A percentile compares a stretch with the other conserved stretches of the same genome.
Evolutionary conservation across 2,113 vertebrate genomes (phyloP).

Genomic region (Carassius carassius): DNA sequence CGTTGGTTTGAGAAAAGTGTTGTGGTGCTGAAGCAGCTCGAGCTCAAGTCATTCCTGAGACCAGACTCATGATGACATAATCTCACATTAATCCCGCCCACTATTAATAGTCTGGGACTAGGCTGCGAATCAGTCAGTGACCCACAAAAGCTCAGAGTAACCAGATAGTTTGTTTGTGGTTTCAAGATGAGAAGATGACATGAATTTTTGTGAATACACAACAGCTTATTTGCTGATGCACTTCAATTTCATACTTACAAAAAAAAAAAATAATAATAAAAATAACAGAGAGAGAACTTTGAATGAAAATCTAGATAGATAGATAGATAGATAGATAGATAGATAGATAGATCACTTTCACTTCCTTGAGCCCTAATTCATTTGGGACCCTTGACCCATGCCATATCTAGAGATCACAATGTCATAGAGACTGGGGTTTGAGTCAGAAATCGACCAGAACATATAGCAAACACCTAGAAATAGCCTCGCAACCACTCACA

Average conservation of each 20-base stretch:
- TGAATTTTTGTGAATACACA: not conserved
- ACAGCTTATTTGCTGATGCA: not conserved
- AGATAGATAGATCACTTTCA: not conserved
- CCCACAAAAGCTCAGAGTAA: not conserved
- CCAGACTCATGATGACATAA: conserved; percentile 85
- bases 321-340: too few relatives aligned
- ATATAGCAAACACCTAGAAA: not conserved
- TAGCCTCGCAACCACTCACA: not conserved
- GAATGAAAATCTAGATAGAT: too few relatives aligned
- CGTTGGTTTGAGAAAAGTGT: conserved; percentile 85
- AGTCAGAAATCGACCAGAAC: not conserved
- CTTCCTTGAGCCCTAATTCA: not conserved
- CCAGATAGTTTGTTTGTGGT: not conserved
- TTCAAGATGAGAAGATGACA: not conserved
- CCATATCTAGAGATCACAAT: not conserved
- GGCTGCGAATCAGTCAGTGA: conserved; percentile 43
- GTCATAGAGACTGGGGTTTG: not conserved
- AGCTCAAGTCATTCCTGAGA: conserved; percentile 69
- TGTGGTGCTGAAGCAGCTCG: conserved; percentile 80
- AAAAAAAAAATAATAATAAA: not conserved
- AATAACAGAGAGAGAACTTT: not conserved
- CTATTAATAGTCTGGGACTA: conserved; percentile 84
- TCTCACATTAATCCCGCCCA: conserved; percentile 84
- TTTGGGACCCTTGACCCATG: not conserved
- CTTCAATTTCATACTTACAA: not conserved